A percentile compares a stretch with the other conserved stretches of the same genome.
These are phyloP conservation scores for Aproaerema taeniolella DNA, from an alignment of 2,888 invertebrate genomes.

Conservation along the genomic window DNA sequence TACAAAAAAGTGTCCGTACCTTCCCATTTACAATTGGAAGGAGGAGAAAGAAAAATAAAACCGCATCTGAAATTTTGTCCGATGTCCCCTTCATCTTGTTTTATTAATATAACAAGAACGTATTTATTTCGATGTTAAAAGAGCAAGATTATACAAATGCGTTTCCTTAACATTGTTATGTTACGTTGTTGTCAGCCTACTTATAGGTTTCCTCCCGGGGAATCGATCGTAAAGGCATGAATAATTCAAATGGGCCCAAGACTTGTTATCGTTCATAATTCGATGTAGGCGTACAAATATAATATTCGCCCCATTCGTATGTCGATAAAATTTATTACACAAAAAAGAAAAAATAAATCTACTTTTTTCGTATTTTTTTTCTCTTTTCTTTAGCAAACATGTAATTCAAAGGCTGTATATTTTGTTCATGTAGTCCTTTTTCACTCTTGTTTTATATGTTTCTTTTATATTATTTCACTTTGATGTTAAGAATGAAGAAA, in stretches of 20 bases:
- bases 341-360: slow-evolving; percentile 16
- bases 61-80: no score
- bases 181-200: not conserved
- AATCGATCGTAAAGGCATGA: slow-evolving; percentile 27
- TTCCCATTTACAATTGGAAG: no score
- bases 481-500: no score
- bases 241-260: slow-evolving; percentile 32
- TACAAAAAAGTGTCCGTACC: no score
- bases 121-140: no score
- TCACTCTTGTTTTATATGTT: no score
- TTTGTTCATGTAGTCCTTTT: slow-evolving; percentile 1
- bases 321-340: slow-evolving; percentile 22
- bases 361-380: slow-evolving; percentile 2
- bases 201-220: slow-evolving; percentile 1
- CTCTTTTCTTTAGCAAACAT: not conserved
- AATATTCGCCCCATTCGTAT: slow-evolving; percentile 23
- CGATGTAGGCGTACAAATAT: slow-evolving; percentile 28
- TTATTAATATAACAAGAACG: no score
- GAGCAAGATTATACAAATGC: slow-evolving; percentile 1
- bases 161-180: slow-evolving; percentile 2
- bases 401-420: slow-evolving; percentile 3
- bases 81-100: no score
- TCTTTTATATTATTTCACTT: no score
- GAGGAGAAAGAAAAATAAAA: no score
- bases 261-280: slow-evolving; percentile 39